These are phyloP conservation scores for Australoheros facetus DNA, from an alignment of 2,797 vertebrate genomes.

Conservation along the genomic window DNA sequence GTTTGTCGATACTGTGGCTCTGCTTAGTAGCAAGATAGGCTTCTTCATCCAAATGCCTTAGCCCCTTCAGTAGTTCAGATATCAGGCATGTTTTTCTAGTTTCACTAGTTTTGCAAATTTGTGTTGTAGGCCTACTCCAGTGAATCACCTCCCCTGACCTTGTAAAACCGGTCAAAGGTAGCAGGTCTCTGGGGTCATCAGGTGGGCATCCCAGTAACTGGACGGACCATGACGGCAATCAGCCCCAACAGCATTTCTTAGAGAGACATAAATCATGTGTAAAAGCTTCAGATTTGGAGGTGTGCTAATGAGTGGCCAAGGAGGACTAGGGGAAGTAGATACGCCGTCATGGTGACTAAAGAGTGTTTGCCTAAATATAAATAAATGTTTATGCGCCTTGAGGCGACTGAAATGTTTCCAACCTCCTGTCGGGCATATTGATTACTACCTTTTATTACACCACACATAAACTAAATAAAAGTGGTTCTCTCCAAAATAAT, in stretches of 20 bases:
- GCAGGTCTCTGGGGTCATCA: background rate
- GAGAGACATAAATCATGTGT: background rate
- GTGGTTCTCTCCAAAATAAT: background rate
- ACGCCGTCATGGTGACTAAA: background rate
- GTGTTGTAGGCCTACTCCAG: background rate
- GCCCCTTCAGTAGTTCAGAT: background rate
- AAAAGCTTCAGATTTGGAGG: background rate
- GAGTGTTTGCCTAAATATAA: background rate
- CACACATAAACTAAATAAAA: background rate
- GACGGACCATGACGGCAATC: background rate
- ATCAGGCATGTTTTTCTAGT: constrained; percentile 5
- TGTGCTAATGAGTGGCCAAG: background rate
- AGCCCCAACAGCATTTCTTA: background rate
- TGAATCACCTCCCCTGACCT: background rate
- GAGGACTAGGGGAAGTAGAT: background rate
- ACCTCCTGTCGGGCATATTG: background rate
- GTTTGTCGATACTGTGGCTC: background rate
- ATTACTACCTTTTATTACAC: background rate
- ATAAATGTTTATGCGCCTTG: background rate
- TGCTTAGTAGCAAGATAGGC: background rate
- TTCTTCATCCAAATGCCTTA: background rate
- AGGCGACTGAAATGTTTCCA: background rate
- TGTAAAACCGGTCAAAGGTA: background rate
- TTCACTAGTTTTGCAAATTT: background rate
- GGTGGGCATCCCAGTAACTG: background rate